phyloP scores from a whole-genome alignment of 2,888 invertebrate genomes.

The Amphipoea lucens region DNA sequence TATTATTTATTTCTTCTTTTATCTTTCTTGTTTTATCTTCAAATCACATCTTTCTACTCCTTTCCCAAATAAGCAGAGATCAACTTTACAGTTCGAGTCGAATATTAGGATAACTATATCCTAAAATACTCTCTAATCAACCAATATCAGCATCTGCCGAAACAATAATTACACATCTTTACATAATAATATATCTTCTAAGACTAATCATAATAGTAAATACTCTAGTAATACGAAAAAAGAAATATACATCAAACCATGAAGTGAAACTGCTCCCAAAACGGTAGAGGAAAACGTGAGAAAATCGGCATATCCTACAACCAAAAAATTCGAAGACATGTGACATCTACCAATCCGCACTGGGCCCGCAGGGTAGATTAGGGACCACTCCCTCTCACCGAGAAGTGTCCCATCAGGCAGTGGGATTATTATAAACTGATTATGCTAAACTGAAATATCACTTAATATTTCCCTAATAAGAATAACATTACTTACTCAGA shows the following conservation, averaged over 20 bases:
- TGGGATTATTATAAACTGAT: neutral
- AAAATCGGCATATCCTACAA: neutral
- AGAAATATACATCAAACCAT: conserved; percentile 38
- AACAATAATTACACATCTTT: neutral
- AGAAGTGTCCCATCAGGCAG: neutral
- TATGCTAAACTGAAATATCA: conserved; percentile 3
- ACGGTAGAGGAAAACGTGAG: neutral
- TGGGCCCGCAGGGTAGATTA: neutral
- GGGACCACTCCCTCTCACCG: neutral
- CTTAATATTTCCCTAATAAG: conserved; percentile 15
- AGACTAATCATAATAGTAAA: conserved; percentile 17
- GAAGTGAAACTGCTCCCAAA: neutral
- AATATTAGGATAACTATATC: neutral
- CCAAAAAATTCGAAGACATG: neutral
- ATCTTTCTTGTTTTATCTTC: neutral
- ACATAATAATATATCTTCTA: neutral
- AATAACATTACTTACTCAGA: conserved; percentile 31
- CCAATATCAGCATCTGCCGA: neutral
- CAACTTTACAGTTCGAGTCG: neutral
- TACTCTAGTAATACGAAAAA: conserved; percentile 26
- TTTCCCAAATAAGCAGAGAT: conserved; percentile 9
- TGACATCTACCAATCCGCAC: neutral
- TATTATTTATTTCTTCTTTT: neutral
- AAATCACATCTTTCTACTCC: neutral
- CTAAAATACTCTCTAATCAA: neutral